These are phyloP conservation scores for Regulus satrapa DNA, from an alignment of 2,113 vertebrate species.

Conservation along the genomic window DNA sequence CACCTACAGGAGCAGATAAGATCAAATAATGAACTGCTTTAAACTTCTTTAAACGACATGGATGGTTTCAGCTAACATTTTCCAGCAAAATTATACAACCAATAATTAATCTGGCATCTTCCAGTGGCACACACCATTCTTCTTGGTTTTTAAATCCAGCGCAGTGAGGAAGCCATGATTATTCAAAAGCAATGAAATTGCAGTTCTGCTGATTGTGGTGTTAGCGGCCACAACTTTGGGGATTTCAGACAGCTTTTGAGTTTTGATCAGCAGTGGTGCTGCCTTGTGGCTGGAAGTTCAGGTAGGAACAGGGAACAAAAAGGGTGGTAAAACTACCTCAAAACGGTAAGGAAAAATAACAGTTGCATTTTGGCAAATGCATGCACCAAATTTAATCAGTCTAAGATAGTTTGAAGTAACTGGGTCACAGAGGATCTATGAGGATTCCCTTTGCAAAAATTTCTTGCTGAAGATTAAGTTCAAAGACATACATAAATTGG, in stretches of 20 bases:
- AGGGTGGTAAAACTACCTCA: not conserved
- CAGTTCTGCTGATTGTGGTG: not conserved
- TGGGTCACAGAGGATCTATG: not conserved
- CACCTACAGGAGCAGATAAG: slow-evolving; percentile 1
- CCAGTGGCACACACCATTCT: not conserved
- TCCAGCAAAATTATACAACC: not conserved
- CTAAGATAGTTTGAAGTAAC: not conserved
- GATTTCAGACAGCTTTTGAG: not conserved
- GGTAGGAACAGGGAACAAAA: not conserved
- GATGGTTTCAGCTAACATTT: slow-evolving; percentile 13
- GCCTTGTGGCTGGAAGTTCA: not conserved
- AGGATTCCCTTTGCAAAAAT: not conserved
- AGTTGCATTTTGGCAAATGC: not conserved
- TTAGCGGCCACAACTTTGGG: not conserved
- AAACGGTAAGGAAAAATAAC: not conserved
- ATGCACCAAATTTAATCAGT: not conserved
- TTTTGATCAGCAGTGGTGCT: not conserved
- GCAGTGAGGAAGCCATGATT: not conserved
- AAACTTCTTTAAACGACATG: not conserved
- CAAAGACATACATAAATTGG: not conserved
- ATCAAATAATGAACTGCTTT: slow-evolving; percentile 6
- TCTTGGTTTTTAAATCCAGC: not conserved
- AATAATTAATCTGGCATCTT: not conserved
- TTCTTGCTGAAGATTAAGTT: not conserved
- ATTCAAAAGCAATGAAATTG: not conserved